Conservation (phyloP, 2,113 vertebrate genomes). For the Saccopteryx leptura region DNA sequence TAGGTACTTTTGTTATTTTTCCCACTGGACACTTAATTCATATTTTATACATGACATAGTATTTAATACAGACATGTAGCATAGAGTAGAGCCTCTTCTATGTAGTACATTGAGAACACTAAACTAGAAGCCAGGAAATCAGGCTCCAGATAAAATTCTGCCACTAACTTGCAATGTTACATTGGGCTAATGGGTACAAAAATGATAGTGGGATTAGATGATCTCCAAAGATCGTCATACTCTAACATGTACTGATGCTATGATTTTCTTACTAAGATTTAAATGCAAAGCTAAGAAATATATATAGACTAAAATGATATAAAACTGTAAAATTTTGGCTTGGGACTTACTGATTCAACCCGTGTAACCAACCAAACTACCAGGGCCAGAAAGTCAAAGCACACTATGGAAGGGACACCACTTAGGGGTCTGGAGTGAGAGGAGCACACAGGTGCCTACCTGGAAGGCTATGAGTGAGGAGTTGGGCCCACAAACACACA, state of each 20-base stretch:
- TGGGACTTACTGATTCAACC: not conserved
- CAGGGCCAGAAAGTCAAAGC: not conserved
- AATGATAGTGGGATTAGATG: not conserved
- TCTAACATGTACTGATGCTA: not conserved
- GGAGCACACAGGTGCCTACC: fast-evolving
- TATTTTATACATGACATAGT: not conserved
- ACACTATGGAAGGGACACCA: not conserved
- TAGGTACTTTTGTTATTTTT: not conserved
- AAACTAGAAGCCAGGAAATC: not conserved
- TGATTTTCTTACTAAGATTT: slow-evolving; percentile 21
- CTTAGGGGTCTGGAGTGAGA: not conserved
- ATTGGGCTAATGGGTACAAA: not conserved
- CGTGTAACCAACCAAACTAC: not conserved
- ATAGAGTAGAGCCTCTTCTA: not conserved
- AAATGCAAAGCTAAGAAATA: slow-evolving; percentile 22
- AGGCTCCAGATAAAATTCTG: not conserved
- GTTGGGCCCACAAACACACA: not conserved
- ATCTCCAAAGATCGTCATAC: not conserved
- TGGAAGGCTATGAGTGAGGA: not conserved
- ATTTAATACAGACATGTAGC: not conserved
- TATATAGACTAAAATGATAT: not conserved
- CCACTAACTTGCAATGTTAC: not conserved
- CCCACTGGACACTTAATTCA: not conserved
- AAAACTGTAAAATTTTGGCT: not conserved
- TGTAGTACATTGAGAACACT: not conserved